Conservation (phyloP, 2,113 vertebrate species). For the Lethenteron camtschaticum region DNA sequence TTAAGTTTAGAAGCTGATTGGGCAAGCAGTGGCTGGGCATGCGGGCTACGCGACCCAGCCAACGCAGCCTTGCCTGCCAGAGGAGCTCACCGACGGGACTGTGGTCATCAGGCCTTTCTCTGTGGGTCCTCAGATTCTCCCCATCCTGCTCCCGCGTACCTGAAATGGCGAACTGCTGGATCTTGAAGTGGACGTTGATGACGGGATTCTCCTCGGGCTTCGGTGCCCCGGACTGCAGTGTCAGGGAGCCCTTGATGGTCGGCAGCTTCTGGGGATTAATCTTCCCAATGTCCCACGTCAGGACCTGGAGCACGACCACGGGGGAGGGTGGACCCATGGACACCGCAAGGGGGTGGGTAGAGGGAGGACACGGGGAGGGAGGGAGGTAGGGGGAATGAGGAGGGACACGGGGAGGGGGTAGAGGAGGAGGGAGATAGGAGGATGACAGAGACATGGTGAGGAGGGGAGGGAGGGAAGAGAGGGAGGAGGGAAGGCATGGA, state of each 20-base stretch:
- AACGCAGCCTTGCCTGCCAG: too few species aligned
- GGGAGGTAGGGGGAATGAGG: too few species aligned
- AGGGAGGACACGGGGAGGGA: too few species aligned
- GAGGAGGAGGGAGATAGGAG: background rate
- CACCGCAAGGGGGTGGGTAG: too few species aligned
- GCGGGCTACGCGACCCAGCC: too few species aligned
- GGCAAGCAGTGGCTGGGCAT: too few species aligned
- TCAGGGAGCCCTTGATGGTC: slow-evolving; percentile 59
- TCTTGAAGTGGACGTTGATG: slow-evolving; percentile 70
- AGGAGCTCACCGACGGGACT: background rate
- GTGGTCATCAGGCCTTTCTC: background rate
- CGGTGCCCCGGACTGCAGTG: slow-evolving; percentile 52
- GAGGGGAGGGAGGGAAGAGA: background rate
- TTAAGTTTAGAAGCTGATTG: too few species aligned
- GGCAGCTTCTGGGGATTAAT: slow-evolving; percentile 75
- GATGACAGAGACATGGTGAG: background rate
- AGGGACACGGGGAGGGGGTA: too few species aligned
- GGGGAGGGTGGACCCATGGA: too few species aligned
- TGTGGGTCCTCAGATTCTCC: too few species aligned
- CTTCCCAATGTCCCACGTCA: slow-evolving; percentile 82
- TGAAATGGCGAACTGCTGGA: slow-evolving; percentile 88
- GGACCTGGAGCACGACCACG: slow-evolving; percentile 27
- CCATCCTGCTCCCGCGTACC: slow-evolving; percentile 23
- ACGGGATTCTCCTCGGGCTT: slow-evolving; percentile 85
- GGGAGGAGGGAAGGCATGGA: background rate